Percentiles rank a stretch among this genome's conserved stretches.
phyloP scores from a whole-genome alignment of 1,140 invertebrate species.

The Hesperophylax magnus region DNA sequence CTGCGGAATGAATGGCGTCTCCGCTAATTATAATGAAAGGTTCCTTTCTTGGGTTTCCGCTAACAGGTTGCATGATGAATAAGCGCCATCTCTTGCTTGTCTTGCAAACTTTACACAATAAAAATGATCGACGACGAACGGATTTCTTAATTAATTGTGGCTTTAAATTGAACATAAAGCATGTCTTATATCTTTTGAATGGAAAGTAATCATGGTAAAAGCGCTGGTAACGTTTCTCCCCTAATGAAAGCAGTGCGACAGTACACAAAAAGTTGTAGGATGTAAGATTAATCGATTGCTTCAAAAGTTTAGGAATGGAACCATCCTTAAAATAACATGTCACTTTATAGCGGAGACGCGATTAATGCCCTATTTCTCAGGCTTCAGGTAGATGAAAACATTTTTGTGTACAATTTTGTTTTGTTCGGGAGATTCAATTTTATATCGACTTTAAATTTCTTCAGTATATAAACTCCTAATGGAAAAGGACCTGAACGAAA shows the following conservation, averaged over 20 bases:
- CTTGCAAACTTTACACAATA: constrained; percentile 53
- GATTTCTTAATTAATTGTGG: constrained; percentile 51
- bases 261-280: neutral
- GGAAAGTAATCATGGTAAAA: constrained; percentile 42
- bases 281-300: neutral
- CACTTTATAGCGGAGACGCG: too few relatives aligned
- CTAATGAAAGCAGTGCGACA: neutral
- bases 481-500: too few relatives aligned
- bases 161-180: constrained; percentile 21
- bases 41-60: constrained; percentile 38
- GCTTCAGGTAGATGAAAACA: too few relatives aligned
- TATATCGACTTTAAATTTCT: too few relatives aligned
- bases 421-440: too few relatives aligned
- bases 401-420: too few relatives aligned
- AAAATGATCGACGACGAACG: constrained; percentile 54
- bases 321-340: too few relatives aligned
- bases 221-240: constrained; percentile 13
- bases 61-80: constrained; percentile 56
- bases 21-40: constrained; percentile 49
- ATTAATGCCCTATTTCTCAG: too few relatives aligned
- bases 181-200: neutral
- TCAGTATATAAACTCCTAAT: too few relatives aligned
- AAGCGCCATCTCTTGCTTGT: constrained; percentile 51
- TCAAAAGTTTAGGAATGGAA: too few relatives aligned
- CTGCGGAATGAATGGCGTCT: constrained; percentile 32